Evolutionary conservation across 2,888 invertebrate genomes (phyloP), one percentile per base, ranked within the genome.

Genomic region (Helobdella robusta): DNA sequence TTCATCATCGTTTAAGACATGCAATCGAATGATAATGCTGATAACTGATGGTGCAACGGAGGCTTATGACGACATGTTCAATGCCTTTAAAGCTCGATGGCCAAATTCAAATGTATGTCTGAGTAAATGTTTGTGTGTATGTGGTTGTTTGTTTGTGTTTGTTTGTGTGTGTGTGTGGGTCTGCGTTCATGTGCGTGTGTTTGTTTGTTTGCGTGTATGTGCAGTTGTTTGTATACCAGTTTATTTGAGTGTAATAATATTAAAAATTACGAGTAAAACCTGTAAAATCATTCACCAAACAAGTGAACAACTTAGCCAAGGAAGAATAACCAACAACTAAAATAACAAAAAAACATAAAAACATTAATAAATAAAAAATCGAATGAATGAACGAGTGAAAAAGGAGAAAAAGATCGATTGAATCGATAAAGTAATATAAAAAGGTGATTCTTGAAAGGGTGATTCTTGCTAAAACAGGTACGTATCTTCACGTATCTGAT

Each of bases 21-120:
- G 98, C 78, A 98, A 98, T 82, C 88, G 93, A 83, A 95, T 95
- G 35, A 95, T 98, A 75, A 95, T 98, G 95, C 82, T 98, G 72
- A 87, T 98, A 73, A 95, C 97, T n/a, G 98, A 98, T 80, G 97
- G 97, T 11, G 93, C 94, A n/a, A 93, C 95, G 54, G 89, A 91
- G 76, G 90, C 88, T 76, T 93, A 87, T 81, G 88, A 90, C 77
- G 89, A 92, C 75, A 86, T 94, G 66, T 98, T 98, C 80, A 86
- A 89, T 75, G 83, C 85, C 71, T 91, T 88, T 82, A 97, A 95
- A 80, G 89, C 89, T 89, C 90, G 35, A 80, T 89, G 89, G 89
- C 91, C 91, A 0, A 89, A 93, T 74, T 75, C 76, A 66, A 75
- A 76, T 68, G 80, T 80, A 68, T 32, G 36, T 40, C 44, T 40